Evolutionary conservation across 2,888 invertebrate genomes (phyloP).

Genomic region (Trisateles emortualis): DNA sequence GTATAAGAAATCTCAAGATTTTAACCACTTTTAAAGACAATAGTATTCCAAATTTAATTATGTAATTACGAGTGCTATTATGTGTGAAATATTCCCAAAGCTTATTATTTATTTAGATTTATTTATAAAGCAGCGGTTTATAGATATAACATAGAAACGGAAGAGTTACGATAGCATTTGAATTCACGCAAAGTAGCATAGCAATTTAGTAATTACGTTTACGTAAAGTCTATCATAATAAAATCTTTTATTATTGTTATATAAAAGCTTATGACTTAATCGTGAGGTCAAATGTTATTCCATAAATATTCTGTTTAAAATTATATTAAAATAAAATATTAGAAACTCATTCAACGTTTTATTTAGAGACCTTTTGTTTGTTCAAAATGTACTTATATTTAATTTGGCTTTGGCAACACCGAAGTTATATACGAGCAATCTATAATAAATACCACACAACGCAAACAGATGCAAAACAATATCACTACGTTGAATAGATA

Average conservation of each 20-base stretch:
- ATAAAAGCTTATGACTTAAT: background rate
- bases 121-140: slow-evolving; percentile 35
- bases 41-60: slow-evolving; percentile 13
- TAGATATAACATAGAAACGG: slow-evolving; percentile 11
- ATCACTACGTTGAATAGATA: background rate
- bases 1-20: slow-evolving; percentile 26
- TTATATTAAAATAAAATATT: slow-evolving; percentile 33
- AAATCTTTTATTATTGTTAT: slow-evolving; percentile 12
- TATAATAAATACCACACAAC: background rate
- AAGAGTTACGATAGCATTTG: slow-evolving; percentile 10
- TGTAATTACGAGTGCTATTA: slow-evolving; percentile 33
- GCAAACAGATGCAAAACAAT: background rate
- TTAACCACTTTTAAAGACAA: slow-evolving; percentile 4
- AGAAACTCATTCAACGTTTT: slow-evolving; percentile 34
- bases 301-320: slow-evolving; percentile 20
- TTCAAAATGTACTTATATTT: slow-evolving; percentile 30
- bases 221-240: slow-evolving; percentile 5
- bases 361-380: slow-evolving; percentile 12
- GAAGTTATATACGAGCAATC: slow-evolving; percentile 36
- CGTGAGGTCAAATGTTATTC: slow-evolving; percentile 24
- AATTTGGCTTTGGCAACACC: slow-evolving; percentile 61
- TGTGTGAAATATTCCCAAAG: slow-evolving; percentile 46
- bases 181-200: slow-evolving; percentile 2
- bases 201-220: background rate
- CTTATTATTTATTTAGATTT: slow-evolving; percentile 45